These are phyloP conservation scores for Carcinoscorpius rotundicauda DNA, from an alignment of 1,140 invertebrate genomes.

Conservation along the genomic window DNA sequence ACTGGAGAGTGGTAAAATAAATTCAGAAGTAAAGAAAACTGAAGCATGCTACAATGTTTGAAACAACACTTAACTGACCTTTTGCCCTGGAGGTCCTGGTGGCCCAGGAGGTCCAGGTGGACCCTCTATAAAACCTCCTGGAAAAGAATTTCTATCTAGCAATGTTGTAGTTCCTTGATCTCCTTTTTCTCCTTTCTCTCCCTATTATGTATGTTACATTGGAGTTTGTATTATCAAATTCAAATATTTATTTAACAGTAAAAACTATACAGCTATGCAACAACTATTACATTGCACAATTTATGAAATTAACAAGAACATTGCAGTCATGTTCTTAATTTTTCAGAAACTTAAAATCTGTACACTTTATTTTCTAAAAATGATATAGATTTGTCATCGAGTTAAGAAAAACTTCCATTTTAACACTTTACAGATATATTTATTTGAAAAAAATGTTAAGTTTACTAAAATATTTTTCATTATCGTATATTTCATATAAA, in stretches of 20 bases:
- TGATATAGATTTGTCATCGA: too few relatives aligned
- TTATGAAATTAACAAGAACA: too few relatives aligned
- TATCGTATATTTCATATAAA: too few relatives aligned
- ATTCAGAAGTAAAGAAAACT: too few relatives aligned
- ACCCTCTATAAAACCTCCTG: constrained; percentile 81
- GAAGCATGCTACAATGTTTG: not conserved
- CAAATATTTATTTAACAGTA: constrained; percentile 2
- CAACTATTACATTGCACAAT: not conserved
- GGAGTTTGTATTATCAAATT: not conserved
- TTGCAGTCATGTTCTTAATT: too few relatives aligned
- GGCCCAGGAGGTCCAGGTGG: constrained; percentile 79
- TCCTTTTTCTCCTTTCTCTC: constrained; percentile 76
- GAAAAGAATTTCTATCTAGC: constrained; percentile 74
- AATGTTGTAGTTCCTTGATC: constrained; percentile 79
- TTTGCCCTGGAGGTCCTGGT: constrained; percentile 56
- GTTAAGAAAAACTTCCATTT: too few relatives aligned
- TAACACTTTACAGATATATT: too few relatives aligned
- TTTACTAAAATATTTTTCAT: too few relatives aligned
- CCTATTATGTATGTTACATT: constrained; percentile 41
- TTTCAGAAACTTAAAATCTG: too few relatives aligned
- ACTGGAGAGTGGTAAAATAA: too few relatives aligned
- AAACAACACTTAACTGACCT: constrained; percentile 27
- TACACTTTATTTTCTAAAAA: too few relatives aligned
- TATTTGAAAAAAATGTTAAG: too few relatives aligned
- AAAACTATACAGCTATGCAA: not conserved